Evolutionary conservation across 2,113 vertebrate species (phyloP).

Genomic region (Bufo gargarizans): DNA sequence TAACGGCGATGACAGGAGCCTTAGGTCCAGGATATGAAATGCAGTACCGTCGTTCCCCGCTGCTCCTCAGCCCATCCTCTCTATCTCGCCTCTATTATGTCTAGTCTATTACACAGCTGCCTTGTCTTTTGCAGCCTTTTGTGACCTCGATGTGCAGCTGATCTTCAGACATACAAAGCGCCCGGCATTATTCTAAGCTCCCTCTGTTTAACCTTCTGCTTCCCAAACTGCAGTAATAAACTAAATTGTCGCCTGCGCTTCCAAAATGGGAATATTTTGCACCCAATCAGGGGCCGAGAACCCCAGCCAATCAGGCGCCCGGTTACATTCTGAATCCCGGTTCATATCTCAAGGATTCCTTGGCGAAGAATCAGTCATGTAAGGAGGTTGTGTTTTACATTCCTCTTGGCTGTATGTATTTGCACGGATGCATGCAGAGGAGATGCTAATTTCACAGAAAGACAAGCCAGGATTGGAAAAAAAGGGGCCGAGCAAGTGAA

Average conservation of each 20-base stretch:
- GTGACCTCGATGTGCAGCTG: conserved; percentile 49
- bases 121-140: background rate
- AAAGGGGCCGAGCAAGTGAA: conserved; percentile 38
- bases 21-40: background rate
- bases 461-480: conserved; percentile 10
- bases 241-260: conserved; percentile 32
- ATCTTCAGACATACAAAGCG: conserved; percentile 34
- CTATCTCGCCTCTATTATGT: conserved; percentile 10
- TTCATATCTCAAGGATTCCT: conserved; percentile 45
- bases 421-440: conserved; percentile 50
- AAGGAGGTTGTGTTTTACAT: conserved; percentile 43
- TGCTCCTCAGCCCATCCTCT: background rate
- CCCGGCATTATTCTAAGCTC: conserved; percentile 28
- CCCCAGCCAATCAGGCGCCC: conserved; percentile 1
- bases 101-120: conserved; percentile 25
- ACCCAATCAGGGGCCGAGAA: conserved; percentile 44
- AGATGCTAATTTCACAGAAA: conserved; percentile 44
- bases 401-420: conserved; percentile 40
- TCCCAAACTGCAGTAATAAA: conserved; percentile 50
- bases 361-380: conserved; percentile 54
- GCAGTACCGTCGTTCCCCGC: background rate
- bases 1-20: background rate
- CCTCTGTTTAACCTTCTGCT: conserved; percentile 54
- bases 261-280: conserved; percentile 35
- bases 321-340: conserved; percentile 40